Evolutionary conservation across 2,888 invertebrate species (phyloP), one percentile per base, ranked within the genome.

Genomic region (Coleophora flavipennella): DNA sequence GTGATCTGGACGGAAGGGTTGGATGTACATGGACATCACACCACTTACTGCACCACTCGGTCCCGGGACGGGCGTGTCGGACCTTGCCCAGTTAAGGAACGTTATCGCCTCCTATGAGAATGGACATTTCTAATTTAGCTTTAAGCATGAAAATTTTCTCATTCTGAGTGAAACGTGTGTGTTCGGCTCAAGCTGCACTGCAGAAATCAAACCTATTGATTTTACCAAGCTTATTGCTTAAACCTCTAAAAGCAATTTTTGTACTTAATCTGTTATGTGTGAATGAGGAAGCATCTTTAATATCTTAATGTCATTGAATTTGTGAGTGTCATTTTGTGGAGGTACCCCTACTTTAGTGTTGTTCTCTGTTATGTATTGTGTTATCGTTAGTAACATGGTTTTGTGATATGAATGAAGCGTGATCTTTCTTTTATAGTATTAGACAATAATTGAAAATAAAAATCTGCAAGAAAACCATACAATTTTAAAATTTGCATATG

Each of bases 41-140:
- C 74, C 77, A 85, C 85, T 85, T 85, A 85, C 85, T 55, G 79
- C 76, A 56, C 74, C 76, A 70, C 81, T 80, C 57, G 74, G 55
- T 54, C 70, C 85, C 58, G 79, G 73, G 51, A 76, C 69, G 46
- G 81, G 75, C 55, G 65, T 67, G 49, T 78, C 80, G 48, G 78
- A 71, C 53, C 69, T 80, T 56, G 74, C 70, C 77, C 79, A 70
- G 54, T 77, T 72, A 52, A 79, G 66, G 57, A 81, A 76, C 69
- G 77, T 73, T 63, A 78, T 66, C 79, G 81, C 80, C 79, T 84
- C 84, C 84, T 84, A 83, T 50, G 59, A 67, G 75, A 70, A 80
- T 68, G 59, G 65, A 67, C 53, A 70, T 53, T 55, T 29, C 64
- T 58, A 39, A 53, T 74, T 70, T 67, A 75, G 73, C 73, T 59